Percentiles rank a stretch among this genome's conserved stretches.
Conservation (phyloP, 1,140 invertebrate species). For the Portunus trituberculatus region DNA sequence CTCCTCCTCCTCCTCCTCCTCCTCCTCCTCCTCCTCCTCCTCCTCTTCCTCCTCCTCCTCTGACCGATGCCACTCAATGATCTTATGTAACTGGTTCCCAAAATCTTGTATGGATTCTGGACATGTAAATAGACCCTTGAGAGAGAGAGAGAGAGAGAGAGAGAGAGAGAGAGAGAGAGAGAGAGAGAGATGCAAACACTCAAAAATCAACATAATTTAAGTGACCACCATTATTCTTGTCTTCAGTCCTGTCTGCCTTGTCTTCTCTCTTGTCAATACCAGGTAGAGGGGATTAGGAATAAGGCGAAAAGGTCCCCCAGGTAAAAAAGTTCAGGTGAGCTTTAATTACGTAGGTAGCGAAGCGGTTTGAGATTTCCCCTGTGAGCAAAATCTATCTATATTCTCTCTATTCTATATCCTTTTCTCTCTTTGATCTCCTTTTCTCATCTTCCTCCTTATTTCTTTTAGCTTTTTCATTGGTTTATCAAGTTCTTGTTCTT, state of each 20-base stretch:
- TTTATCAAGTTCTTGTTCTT: too few relatives aligned
- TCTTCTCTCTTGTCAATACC: background rate
- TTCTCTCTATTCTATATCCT: background rate
- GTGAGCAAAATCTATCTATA: background rate
- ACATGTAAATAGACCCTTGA: too few relatives aligned
- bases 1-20: background rate
- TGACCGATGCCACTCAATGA: too few relatives aligned
- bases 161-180: too few relatives aligned
- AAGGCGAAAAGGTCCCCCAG: background rate
- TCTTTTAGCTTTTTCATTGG: background rate
- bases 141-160: constrained; percentile 1
- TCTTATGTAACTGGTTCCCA: too few relatives aligned
- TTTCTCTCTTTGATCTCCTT: background rate
- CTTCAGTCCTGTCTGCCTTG: background rate
- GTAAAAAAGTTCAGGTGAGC: background rate
- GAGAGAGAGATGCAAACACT: background rate
- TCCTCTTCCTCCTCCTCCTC: background rate
- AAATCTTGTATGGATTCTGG: too few relatives aligned
- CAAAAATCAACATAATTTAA: background rate
- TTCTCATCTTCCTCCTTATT: background rate
- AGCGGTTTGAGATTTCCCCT: background rate
- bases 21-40: background rate
- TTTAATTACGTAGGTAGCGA: background rate
- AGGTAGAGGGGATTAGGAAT: background rate
- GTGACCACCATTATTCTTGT: background rate